phyloP scores from a whole-genome alignment of 1,140 invertebrate genomes.

The Battus philenor region DNA sequence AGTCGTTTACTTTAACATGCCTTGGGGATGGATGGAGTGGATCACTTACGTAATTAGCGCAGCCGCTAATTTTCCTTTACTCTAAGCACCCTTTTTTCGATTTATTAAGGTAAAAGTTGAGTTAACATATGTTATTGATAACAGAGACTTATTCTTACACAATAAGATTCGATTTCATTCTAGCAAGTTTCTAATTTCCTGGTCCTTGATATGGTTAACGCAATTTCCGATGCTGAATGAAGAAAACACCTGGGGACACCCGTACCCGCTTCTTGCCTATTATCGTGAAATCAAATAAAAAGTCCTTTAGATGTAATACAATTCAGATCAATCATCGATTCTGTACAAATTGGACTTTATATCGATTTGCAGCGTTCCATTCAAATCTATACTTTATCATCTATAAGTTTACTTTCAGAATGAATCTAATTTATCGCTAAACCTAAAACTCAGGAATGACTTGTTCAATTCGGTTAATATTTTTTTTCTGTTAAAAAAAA shows the following conservation, averaged over 20 bases:
- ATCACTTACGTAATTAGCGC: slow-evolving; percentile 64
- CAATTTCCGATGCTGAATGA: slow-evolving; percentile 62
- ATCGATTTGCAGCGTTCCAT: slow-evolving; percentile 9
- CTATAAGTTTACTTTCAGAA: no score
- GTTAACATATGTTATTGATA: no score
- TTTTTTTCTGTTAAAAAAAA: no score
- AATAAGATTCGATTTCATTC: slow-evolving; percentile 67
- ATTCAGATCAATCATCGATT: slow-evolving; percentile 34
- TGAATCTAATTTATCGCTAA: no score
- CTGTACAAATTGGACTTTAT: slow-evolving; percentile 13
- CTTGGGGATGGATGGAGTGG: slow-evolving; percentile 32
- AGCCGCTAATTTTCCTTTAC: slow-evolving; percentile 31
- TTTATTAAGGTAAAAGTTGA: no score
- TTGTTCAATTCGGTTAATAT: no score
- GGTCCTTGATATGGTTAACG: slow-evolving; percentile 65
- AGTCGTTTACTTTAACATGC: slow-evolving; percentile 53
- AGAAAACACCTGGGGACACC: slow-evolving; percentile 40
- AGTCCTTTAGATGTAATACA: slow-evolving; percentile 44
- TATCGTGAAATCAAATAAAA: slow-evolving; percentile 58
- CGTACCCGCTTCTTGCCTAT: slow-evolving; percentile 36
- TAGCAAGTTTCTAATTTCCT: slow-evolving; percentile 73
- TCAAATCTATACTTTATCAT: no score
- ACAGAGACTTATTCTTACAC: slow-evolving; percentile 48
- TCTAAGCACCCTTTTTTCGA: no score
- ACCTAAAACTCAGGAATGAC: no score